phyloP scores from a whole-genome alignment of 2,797 vertebrate genomes.

The Danio aesculapii region DNA sequence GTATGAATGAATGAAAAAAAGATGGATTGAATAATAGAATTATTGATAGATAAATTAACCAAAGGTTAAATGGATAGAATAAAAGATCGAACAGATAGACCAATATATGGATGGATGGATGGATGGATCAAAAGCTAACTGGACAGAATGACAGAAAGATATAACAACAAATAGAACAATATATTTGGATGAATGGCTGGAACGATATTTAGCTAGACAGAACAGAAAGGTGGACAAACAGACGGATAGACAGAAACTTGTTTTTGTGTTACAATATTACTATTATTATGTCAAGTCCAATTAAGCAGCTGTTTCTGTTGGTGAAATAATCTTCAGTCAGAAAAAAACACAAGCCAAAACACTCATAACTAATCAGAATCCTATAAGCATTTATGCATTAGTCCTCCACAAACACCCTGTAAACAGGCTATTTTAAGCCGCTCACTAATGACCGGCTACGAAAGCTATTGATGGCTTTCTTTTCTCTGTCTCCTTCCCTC shows the following conservation, averaged over 20 bases:
- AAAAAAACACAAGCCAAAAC: neutral
- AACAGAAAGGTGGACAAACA: no score
- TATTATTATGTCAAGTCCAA: neutral
- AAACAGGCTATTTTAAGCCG: slow-evolving; percentile 48
- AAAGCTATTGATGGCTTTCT: slow-evolving; percentile 51
- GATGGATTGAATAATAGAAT: neutral
- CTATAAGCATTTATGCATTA: slow-evolving; percentile 13
- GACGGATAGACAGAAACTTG: no score
- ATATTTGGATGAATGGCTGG: no score
- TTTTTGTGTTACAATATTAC: no score
- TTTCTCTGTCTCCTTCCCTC: slow-evolving; percentile 59
- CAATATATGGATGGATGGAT: neutral
- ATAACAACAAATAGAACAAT: no score
- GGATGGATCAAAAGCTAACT: no score
- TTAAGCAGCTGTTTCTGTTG: neutral
- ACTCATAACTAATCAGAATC: slow-evolving; percentile 24
- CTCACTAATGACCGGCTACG: slow-evolving; percentile 30
- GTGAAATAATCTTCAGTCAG: neutral
- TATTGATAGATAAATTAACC: neutral
- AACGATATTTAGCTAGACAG: no score
- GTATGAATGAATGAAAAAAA: neutral
- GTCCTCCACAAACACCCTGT: slow-evolving; percentile 4
- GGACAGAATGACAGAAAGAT: no score
- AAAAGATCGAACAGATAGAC: neutral
- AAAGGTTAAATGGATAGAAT: no score